Base-by-base conservation (phyloP, 2,797 vertebrate species). In the Trachurus trachurus region DNA sequence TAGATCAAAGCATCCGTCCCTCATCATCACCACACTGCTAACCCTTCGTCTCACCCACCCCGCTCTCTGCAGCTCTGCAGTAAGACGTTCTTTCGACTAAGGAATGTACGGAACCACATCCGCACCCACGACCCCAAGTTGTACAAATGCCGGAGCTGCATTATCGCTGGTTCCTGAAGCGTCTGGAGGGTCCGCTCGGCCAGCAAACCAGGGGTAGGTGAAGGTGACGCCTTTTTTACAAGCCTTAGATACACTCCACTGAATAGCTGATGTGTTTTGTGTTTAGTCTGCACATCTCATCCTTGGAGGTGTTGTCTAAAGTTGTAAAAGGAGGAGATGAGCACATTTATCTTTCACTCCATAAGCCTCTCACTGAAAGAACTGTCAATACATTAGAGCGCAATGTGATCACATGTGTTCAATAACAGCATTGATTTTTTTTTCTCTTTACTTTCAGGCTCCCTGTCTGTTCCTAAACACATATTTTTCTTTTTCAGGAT, bases 71-170 rank as follows among this genome's bases (percentile, higher is more conserved):
- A 96, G 96, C 92, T 96, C 88, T 96, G 96, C 93, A 95, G 95
- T 64, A 96, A 96, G 91, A 94, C 93, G 2, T 96, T 96, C 92
- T 96, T 96, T 87, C 92, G 94, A 86, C 93, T 95, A 87, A 94
- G 89, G 86, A 96, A 96, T 85, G 95, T 96, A 80, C 91, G 93
- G 71, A 96, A 92, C 84, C 96, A 96, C 91, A 95, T 96, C 86
- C 94, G 89, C 77, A 96, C 93, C 62, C 96, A 96, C 1, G 95
- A 96, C 85, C 94, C 95, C 78, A 95, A 94, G 84, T 91, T 96
- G 87, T 96, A 96, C 89, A 96, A 94, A 91, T 96, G 96, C 78
- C 92, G 92, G 66, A 93, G 90, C 79, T 96, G 96, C 86, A 92
- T 96, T 39, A 81, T 71, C 11, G 84, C 93, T 10, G 90, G 93